These are phyloP conservation scores for Yponomeuta cagnagella DNA, from an alignment of 2,888 invertebrate species.

Conservation along the genomic window DNA sequence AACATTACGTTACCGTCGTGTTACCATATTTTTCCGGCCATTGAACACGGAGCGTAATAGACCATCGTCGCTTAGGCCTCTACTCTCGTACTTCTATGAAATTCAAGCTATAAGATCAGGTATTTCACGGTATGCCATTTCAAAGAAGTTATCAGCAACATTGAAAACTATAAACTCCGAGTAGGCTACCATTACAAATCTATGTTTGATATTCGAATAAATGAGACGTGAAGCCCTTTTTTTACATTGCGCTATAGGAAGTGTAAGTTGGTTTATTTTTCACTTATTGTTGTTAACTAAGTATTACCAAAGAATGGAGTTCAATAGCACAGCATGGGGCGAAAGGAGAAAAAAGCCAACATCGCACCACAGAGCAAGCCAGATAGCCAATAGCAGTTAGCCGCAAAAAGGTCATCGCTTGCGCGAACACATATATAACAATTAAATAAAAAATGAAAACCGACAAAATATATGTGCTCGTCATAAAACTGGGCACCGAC, in stretches of 20 bases:
- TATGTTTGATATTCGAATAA: not conserved
- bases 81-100: not conserved
- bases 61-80: not conserved
- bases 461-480: no score
- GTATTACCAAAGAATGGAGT: not conserved
- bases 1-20: not conserved
- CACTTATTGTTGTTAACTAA: not conserved
- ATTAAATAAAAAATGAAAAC: no score
- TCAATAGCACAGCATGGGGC: not conserved
- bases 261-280: not conserved
- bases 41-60: not conserved
- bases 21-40: slow-evolving; percentile 3
- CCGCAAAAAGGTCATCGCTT: no score
- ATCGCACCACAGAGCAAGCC: not conserved
- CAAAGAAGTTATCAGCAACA: no score
- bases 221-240: not conserved
- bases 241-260: not conserved
- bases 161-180: not conserved
- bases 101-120: no score
- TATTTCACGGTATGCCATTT: no score
- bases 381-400: not conserved
- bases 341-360: not conserved
- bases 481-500: no score
- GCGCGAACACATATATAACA: no score
- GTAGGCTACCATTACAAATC: not conserved